Base-by-base conservation (phyloP, 2,888 invertebrate species). In the Orchestes rusci region DNA sequence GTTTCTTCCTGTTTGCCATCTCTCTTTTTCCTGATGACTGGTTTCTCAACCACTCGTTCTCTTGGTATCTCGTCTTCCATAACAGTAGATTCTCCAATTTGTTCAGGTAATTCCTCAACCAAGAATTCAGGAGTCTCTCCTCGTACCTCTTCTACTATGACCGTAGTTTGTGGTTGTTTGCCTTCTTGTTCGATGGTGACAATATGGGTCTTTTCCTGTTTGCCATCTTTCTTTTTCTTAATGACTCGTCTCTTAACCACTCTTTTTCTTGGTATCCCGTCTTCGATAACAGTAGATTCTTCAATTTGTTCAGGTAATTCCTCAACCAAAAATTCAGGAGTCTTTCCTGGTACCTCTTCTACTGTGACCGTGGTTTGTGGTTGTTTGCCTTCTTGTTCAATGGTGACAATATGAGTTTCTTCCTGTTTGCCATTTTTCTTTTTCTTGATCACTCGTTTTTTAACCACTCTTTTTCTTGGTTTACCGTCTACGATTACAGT, bases 131-230 rank as follows among this genome's bases (percentile, higher is more conserved):
- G 23, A 7, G 5, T 10, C 10, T 23, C 23, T 23, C 7, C 12
- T 41, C 57, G 56, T 36, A 59, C 59, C 33, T 59, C 65, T 32
- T 65, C 56, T 38, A 60, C 61, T 29, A 66, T 58, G 51, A 70
- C 64, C 4, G 66, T 53, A 42, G 67, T 59, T 56, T 69, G 57
- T 53, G 72, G 62, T 62, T 67, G 53, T 56, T 65, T 68, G 31
- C 70, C 69, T 49, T 70, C 69, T 52, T 71, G 56, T 64, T 70
- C 52, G 54, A 66, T 57, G 59, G 59, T 66, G 16, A 63, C 62
- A 44, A 63, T 69, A 17, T 59, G 39, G 37, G 56, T 55, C 44
- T 64, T 69, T 57, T 69, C 70, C 61, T 64, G 65, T 53, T 61
- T 68, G 47, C 49, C 62, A 8, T 68, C 70, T 39, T 62, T 61